Percentiles rank a stretch among this genome's conserved stretches.
These are phyloP conservation scores for Picathartes gymnocephalus DNA, from an alignment of 2,113 vertebrate genomes.

Conservation along the genomic window DNA sequence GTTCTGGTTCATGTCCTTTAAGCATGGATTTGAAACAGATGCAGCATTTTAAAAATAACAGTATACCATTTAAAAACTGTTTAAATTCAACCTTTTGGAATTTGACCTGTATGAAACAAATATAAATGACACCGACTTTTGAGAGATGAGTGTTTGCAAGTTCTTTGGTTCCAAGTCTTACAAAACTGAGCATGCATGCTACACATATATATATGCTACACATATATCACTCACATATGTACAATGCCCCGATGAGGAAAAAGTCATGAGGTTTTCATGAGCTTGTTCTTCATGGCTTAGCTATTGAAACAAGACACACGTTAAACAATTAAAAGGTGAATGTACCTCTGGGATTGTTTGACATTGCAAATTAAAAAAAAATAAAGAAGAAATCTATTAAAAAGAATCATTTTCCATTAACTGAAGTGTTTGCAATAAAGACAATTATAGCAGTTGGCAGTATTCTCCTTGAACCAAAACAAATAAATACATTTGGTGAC, in stretches of 20 bases:
- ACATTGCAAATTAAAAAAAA: background rate
- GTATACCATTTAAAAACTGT: background rate
- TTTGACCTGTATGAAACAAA: background rate
- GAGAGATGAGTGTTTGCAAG: background rate
- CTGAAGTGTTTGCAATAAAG: conserved; percentile 57
- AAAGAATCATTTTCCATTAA: conserved; percentile 39
- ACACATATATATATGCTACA: background rate
- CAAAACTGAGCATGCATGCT: background rate
- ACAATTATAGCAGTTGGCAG: conserved; percentile 37
- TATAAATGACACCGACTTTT: background rate
- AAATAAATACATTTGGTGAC: conserved; percentile 68
- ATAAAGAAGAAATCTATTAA: conserved; percentile 13
- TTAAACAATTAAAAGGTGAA: background rate
- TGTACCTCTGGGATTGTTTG: background rate
- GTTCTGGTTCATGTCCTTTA: background rate
- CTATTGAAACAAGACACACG: background rate
- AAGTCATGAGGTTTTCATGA: background rate
- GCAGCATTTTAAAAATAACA: background rate
- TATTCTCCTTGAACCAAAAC: conserved; percentile 58
- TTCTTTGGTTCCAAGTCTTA: background rate
- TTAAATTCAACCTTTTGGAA: background rate
- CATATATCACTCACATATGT: background rate
- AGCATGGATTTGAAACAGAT: background rate
- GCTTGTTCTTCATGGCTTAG: background rate
- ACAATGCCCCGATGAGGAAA: background rate